These are phyloP conservation scores for Sinocyclocheilus grahami DNA, from an alignment of 2,113 vertebrate species.

Conservation along the genomic window DNA sequence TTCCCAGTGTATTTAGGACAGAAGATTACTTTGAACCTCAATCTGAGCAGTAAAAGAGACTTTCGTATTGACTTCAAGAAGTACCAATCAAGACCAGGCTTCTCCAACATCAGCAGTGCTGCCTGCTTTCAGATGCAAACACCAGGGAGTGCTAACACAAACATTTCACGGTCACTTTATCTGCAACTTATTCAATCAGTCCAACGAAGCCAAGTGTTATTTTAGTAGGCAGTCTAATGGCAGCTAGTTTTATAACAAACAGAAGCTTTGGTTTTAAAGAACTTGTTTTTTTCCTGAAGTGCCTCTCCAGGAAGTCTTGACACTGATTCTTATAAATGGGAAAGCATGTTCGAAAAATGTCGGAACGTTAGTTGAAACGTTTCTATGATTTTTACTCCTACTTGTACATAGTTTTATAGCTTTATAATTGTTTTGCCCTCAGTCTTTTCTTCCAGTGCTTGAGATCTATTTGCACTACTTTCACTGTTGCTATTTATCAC, in stretches of 20 bases:
- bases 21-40: conserved; percentile 88
- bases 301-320: conserved; percentile 51
- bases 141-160: conserved; percentile 22
- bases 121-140: conserved; percentile 21
- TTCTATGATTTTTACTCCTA: conserved; percentile 39
- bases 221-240: conserved; percentile 53
- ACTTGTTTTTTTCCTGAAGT: conserved; percentile 48
- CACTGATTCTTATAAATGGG: background rate
- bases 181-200: background rate
- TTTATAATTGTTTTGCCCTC: conserved; percentile 7
- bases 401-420: conserved; percentile 41
- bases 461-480: conserved; percentile 46
- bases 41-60: conserved; percentile 60
- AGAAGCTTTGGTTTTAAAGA: conserved; percentile 40
- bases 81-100: conserved; percentile 5
- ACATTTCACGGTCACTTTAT: conserved; percentile 28
- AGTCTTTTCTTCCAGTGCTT: conserved; percentile 25
- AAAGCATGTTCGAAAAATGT: conserved; percentile 20
- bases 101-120: conserved; percentile 34
- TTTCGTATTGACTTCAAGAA: background rate
- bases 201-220: conserved; percentile 43
- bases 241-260: conserved; percentile 57
- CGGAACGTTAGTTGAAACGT: conserved; percentile 11
- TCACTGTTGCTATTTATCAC: conserved; percentile 18
- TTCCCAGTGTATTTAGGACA: conserved; percentile 86